Base-by-base conservation (phyloP, 2,113 vertebrate genomes). In the Oenanthe melanoleuca region DNA sequence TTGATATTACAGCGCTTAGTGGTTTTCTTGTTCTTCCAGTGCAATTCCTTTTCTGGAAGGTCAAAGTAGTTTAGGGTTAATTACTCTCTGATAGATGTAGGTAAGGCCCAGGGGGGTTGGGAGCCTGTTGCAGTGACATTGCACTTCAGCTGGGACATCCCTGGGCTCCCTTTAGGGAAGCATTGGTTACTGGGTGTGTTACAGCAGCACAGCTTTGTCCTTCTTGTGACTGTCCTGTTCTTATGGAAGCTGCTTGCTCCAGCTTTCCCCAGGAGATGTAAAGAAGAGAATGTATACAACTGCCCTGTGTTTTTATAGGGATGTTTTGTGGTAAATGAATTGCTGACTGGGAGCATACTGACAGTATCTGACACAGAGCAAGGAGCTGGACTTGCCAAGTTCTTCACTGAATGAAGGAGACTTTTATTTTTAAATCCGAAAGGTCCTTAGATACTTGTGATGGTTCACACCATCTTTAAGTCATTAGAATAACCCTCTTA, bases 401-500 rank as follows among this genome's bases (percentile, higher is more conserved):
- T 86, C 55, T 80, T 64, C 24, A 3, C 33, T 37, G 56, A 67
- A 31, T 52, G 64, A 86, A 52, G 63, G 55, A 88, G 85, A 59
- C 75, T 88, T 86, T 93, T 95, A 92, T 93, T 96, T 91, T 89
- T 92, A 73, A 94, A 80, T 88, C 77, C 0, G 0, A 31, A 63
- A 92, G 63, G 60, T 37, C 40, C 20, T 83, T 66, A 64, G 64
- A 71, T 86, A 64, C 84, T 91, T 64, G 72, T 89, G 89, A n/a
- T 95, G 85, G 81, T 80, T 93, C 77, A 74, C 83, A 73, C 75
- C 56, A 80, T 88, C 85, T 71, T 83, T 92, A 93, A 86, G 85
- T 88, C 88, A 59, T 96, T 95, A 95, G 93, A 95, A 80, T 96
- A 96, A 96, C 93, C 90, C 92, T 94, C 85, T 90, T 95, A 96